Percentiles rank a stretch among this genome's conserved stretches.
Conservation (phyloP, 2,797 vertebrate genomes). For the Eulemur rubriventer region DNA sequence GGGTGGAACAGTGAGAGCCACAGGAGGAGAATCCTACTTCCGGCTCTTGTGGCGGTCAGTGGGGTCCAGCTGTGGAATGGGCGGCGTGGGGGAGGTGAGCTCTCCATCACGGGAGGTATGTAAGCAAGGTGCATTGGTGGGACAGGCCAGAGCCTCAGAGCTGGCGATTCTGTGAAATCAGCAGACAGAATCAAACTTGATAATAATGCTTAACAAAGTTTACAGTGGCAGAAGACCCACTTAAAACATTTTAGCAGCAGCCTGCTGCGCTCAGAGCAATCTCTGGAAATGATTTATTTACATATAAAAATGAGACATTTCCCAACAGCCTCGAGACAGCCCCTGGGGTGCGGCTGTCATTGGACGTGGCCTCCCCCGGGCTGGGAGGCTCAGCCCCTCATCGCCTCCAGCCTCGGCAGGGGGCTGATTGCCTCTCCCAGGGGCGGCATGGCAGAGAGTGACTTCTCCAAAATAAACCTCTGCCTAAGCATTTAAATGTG, state of each 20-base stretch:
- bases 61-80: rapidly evolving
- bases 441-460: slow-evolving; percentile 50
- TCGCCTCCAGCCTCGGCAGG: slow-evolving; percentile 48
- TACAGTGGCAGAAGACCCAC: slow-evolving; percentile 65
- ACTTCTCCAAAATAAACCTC: slow-evolving; percentile 74
- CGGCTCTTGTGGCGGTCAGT: not conserved
- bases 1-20: rapidly evolving
- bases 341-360: slow-evolving; percentile 72
- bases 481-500: slow-evolving; percentile 67
- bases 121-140: not conserved
- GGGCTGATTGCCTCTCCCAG: slow-evolving; percentile 83
- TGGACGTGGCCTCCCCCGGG: slow-evolving; percentile 63
- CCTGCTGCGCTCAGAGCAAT: slow-evolving; percentile 74
- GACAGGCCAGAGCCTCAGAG: not conserved
- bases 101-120: not conserved
- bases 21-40: not conserved
- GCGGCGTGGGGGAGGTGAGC: not conserved
- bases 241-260: slow-evolving; percentile 79
- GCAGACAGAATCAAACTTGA: slow-evolving; percentile 49
- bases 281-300: slow-evolving; percentile 84
- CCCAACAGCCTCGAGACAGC: slow-evolving; percentile 65
- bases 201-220: slow-evolving; percentile 70
- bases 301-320: slow-evolving; percentile 82
- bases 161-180: not conserved
- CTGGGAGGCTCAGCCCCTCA: slow-evolving; percentile 35